phyloP scores from a whole-genome alignment of 2,797 vertebrate genomes.

The Rhynchotus rufescens region DNA sequence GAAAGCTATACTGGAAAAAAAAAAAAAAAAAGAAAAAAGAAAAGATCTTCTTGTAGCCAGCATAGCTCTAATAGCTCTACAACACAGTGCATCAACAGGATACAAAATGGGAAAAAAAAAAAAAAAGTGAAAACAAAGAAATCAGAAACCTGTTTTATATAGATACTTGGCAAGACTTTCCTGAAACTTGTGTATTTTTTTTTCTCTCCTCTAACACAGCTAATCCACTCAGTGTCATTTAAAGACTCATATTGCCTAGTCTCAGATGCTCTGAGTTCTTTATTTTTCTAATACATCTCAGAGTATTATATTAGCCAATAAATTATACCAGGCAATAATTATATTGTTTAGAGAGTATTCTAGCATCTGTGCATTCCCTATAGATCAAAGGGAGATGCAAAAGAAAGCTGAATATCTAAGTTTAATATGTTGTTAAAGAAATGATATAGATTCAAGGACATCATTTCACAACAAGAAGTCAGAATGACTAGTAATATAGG shows the following conservation, averaged over 20 bases:
- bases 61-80: background rate
- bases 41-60: background rate
- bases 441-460: background rate
- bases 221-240: fast-evolving
- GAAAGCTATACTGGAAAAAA: background rate
- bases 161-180: background rate
- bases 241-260: background rate
- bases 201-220: background rate
- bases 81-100: background rate
- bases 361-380: background rate
- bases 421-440: background rate
- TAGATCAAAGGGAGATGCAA: background rate
- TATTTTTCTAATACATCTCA: background rate
- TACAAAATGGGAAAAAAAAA: background rate
- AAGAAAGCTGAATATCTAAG: background rate
- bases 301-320: background rate
- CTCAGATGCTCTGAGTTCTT: background rate
- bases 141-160: background rate
- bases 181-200: background rate
- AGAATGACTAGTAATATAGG: background rate
- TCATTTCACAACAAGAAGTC: background rate
- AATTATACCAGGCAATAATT: constrained; percentile 17
- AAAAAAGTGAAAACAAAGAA: background rate
- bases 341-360: background rate
- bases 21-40: background rate